phyloP scores from a whole-genome alignment of 2,888 invertebrate species.

The Eustalomyia histrio region DNA sequence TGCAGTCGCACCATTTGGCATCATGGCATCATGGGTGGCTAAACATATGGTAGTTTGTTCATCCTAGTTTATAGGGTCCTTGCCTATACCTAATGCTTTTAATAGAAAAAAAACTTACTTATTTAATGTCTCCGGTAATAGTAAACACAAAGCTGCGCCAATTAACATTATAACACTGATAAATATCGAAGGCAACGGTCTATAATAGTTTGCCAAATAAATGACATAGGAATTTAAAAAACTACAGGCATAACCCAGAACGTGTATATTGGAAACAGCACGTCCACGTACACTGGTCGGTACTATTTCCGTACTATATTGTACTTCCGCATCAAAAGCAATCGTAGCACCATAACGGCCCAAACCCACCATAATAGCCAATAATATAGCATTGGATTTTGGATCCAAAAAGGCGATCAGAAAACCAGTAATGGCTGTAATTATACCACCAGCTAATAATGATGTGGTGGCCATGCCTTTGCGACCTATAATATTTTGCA shows the following conservation, averaged over 20 bases:
- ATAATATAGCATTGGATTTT: constrained; percentile 75
- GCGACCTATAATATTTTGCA: constrained; percentile 78
- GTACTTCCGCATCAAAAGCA: constrained; percentile 83
- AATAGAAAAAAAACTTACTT: constrained; percentile 69
- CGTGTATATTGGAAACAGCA: constrained; percentile 83
- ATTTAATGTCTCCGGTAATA: constrained; percentile 82
- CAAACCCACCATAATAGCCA: constrained; percentile 80
- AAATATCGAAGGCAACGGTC: constrained; percentile 81
- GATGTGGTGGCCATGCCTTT: constrained; percentile 82
- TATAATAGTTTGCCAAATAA: constrained; percentile 79
- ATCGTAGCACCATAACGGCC: constrained; percentile 82
- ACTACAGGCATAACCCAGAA: constrained; percentile 82
- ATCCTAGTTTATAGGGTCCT: too few species aligned
- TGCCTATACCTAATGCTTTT: too few species aligned
- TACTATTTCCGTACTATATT: constrained; percentile 84
- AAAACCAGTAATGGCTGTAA: constrained; percentile 80
- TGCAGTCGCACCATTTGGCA: too few species aligned
- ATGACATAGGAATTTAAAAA: constrained; percentile 82
- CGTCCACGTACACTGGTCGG: constrained; percentile 83
- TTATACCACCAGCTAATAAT: constrained; percentile 80
- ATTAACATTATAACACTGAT: constrained; percentile 80
- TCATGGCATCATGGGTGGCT: too few species aligned
- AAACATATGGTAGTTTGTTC: too few species aligned
- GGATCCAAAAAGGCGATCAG: constrained; percentile 77
- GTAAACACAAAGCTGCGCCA: constrained; percentile 81